These are phyloP conservation scores for Pentamera pediparva DNA, from an alignment of 53 echinoderm and acorn worm species.

Conservation along the genomic window DNA sequence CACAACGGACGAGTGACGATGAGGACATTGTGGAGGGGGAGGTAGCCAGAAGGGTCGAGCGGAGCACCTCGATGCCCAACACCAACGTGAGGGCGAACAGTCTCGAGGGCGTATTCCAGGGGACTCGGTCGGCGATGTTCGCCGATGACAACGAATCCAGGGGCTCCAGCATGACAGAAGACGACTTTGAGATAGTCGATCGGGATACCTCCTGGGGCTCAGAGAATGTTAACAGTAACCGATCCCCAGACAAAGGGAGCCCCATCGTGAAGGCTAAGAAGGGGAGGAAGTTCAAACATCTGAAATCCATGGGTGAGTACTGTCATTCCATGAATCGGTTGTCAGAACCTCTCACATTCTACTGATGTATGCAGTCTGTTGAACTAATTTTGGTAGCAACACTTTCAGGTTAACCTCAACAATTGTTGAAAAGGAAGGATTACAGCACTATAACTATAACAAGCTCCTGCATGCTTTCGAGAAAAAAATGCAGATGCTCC, in stretches of 20 bases:
- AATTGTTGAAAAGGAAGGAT: too few relatives aligned
- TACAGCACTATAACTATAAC: too few relatives aligned
- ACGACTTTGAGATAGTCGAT: conserved; percentile 2
- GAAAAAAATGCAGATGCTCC: too few relatives aligned
- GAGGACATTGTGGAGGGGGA: too few relatives aligned
- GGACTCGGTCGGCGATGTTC: not conserved
- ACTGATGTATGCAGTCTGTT: too few relatives aligned
- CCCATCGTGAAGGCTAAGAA: not conserved
- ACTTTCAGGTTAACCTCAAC: too few relatives aligned
- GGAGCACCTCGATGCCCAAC: not conserved
- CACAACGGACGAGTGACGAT: too few relatives aligned
- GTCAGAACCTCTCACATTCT: too few relatives aligned
- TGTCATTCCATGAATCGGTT: too few relatives aligned
- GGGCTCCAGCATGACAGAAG: not conserved
- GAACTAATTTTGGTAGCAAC: too few relatives aligned
- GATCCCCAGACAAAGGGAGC: not conserved
- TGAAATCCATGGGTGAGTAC: conserved; percentile 19
- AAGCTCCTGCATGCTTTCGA: too few relatives aligned
- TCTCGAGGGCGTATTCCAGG: not conserved
- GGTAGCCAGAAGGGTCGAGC: not conserved
- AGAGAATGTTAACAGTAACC: conserved; percentile 14
- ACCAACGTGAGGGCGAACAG: not conserved
- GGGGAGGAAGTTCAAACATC: not conserved
- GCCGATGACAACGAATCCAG: not conserved
- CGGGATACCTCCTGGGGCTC: not conserved